Base-by-base conservation (phyloP, 2,797 vertebrate species). In the Sebastes steindachneri region DNA sequence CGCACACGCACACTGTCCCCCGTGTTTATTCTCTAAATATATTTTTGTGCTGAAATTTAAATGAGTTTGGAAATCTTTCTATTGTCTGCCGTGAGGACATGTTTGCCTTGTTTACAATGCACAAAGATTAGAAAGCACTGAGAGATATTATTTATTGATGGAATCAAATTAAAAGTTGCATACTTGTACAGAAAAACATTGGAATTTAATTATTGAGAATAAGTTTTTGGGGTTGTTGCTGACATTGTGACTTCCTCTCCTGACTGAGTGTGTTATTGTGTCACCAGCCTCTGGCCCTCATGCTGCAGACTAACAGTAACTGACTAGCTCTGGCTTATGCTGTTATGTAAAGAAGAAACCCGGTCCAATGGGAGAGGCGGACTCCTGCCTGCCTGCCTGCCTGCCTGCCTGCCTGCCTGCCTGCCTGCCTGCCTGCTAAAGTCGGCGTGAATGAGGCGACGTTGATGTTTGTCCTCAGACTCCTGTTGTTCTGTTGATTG, bases 121-220 rank as follows among this genome's bases (percentile, higher is more conserved):
- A n/a, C 69, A 90, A 84, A 92, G 87, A 92, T 88, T 80, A 92
- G 92, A 80, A 73, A 69, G 77, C 84, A 84, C 78, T 77, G 88
- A 84, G 79, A 73, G 51, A 31, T 79, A 89, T 93, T 80, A 92
- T 88, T 93, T 93, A 93, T 94, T 86, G 83, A 91, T 92, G 89
- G 86, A 83, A 87, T 90, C 82, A 91, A 90, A 94, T 91, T 78
- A 92, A 93, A 92, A 91, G 81, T 81, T 79, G 84, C 79, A 83
- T 86, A 69, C 82, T 93, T 84, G 75, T 72, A 78, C 82, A 86
- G 80, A 57, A 80, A 81, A 85, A 78, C 84, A 79, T 45, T 81
- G 76, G 79, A 75, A 68, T 77, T 91, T 15, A 90, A 91, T 89
- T 79, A 88, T 83, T 84, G 51, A 85, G 37, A 74, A 51, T 33